Evolutionary conservation across 2,888 invertebrate genomes (phyloP).

Genomic region (Prosapia bicincta): DNA sequence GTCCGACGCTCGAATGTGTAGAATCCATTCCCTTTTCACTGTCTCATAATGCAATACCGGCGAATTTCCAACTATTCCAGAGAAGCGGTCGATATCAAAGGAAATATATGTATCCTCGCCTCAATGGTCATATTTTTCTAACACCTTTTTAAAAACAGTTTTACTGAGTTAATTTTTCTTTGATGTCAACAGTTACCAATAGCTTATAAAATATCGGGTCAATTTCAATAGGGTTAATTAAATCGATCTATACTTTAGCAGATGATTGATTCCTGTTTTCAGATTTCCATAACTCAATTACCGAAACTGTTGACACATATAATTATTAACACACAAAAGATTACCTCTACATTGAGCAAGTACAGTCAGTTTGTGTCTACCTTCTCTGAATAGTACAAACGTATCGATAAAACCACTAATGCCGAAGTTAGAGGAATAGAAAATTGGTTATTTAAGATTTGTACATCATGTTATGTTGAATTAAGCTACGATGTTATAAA

Average conservation of each 20-base stretch:
- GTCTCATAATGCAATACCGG: slow-evolving; percentile 84
- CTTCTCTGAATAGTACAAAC: slow-evolving; percentile 4
- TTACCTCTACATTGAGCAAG: slow-evolving; percentile 22
- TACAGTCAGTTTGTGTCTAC: background rate
- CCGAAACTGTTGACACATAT: slow-evolving; percentile 15
- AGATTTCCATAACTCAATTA: slow-evolving; percentile 14
- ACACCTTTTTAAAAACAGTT: slow-evolving; percentile 76
- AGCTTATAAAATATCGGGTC: slow-evolving; percentile 43
- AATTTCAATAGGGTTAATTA: slow-evolving; percentile 18
- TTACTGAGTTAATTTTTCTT: slow-evolving; percentile 87
- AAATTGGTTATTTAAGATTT: slow-evolving; percentile 12
- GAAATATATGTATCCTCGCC: slow-evolving; percentile 94
- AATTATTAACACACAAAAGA: slow-evolving; percentile 1
- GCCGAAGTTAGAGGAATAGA: slow-evolving; percentile 12
- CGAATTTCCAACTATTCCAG: slow-evolving; percentile 78
- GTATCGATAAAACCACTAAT: slow-evolving; percentile 6
- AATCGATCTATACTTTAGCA: slow-evolving; percentile 20
- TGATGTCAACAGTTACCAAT: slow-evolving; percentile 65
- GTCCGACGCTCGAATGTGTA: slow-evolving; percentile 85
- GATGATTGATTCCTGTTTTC: slow-evolving; percentile 13
- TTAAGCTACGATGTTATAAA: no score
- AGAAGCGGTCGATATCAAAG: slow-evolving; percentile 91
- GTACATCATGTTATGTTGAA: no score
- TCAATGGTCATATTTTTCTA: slow-evolving; percentile 82
- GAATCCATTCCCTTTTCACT: slow-evolving; percentile 74